These are phyloP conservation scores for Rhynchonycteris naso DNA, from an alignment of 2,797 vertebrate species.

Conservation along the genomic window DNA sequence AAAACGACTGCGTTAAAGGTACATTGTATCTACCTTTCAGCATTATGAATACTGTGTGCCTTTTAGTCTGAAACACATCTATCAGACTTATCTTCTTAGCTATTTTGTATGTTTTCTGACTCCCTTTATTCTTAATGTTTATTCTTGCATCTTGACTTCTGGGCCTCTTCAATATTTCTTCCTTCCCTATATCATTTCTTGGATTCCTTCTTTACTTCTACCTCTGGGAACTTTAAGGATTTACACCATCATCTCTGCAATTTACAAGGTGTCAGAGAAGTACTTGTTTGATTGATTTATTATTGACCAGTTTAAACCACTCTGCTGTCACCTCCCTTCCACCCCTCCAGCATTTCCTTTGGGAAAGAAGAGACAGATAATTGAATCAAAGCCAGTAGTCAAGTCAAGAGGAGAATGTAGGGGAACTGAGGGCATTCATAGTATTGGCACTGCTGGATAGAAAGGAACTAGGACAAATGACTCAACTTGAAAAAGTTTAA, in stretches of 20 bases:
- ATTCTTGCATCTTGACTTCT: background rate
- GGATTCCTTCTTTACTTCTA: background rate
- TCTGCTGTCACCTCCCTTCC: background rate
- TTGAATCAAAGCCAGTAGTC: background rate
- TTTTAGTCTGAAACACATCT: background rate
- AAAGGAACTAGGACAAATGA: background rate
- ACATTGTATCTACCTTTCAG: background rate
- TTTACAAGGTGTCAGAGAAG: background rate
- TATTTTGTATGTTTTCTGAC: background rate
- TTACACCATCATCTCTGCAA: background rate
- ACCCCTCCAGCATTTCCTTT: background rate
- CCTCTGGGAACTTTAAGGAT: background rate
- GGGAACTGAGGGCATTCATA: background rate
- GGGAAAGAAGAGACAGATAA: background rate
- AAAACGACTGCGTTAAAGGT: background rate
- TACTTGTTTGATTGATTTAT: conserved; percentile 21
- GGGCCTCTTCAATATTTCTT: background rate
- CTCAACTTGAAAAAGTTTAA: background rate
- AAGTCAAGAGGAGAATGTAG: background rate
- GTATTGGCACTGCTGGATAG: background rate
- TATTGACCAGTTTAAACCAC: background rate
- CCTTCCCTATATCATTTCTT: background rate
- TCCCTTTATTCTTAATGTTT: conserved; percentile 1
- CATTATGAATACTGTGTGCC: background rate
- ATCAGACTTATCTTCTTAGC: background rate